Evolutionary conservation across 1,140 invertebrate genomes (phyloP).

Genomic region (Drosophila lini): DNA sequence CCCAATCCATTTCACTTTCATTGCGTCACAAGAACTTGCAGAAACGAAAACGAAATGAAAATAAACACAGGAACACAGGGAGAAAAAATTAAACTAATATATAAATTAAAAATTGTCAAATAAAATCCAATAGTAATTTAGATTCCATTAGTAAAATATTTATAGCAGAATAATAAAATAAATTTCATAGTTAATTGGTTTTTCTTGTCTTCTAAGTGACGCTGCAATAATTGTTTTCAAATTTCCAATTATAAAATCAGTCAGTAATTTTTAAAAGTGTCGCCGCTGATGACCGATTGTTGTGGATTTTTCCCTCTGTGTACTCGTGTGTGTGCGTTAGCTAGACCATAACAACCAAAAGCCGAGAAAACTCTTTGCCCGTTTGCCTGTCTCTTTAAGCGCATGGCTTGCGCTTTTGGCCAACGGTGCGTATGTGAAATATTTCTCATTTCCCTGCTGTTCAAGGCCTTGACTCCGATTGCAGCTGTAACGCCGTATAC

Average conservation of each 20-base stretch:
- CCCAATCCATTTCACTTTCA: conserved; percentile 43
- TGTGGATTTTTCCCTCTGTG: not conserved
- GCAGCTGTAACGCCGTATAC: conserved; percentile 32
- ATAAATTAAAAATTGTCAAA: not conserved
- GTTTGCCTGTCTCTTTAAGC: conserved; percentile 47
- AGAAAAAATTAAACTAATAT: not conserved
- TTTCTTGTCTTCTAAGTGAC: not conserved
- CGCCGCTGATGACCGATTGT: not conserved
- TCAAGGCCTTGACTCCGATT: conserved; percentile 54
- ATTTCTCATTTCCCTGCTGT: conserved; percentile 56
- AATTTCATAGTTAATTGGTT: too few species aligned
- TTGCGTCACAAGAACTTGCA: conserved; percentile 54
- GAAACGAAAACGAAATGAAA: conserved; percentile 28
- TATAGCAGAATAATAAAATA: not conserved
- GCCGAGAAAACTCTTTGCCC: conserved; percentile 26
- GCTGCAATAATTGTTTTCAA: not conserved
- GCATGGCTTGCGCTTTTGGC: conserved; percentile 62
- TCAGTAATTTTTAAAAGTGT: not conserved
- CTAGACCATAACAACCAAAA: conserved; percentile 43
- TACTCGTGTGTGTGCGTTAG: conserved; percentile 9
- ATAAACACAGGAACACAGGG: conserved; percentile 2
- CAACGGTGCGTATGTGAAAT: conserved; percentile 73
- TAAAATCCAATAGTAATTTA: too few species aligned
- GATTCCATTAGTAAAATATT: not conserved
- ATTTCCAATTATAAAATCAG: too few species aligned